Base-by-base conservation (phyloP, 1,140 invertebrate species). In the Dendrolimus punctatus region DNA sequence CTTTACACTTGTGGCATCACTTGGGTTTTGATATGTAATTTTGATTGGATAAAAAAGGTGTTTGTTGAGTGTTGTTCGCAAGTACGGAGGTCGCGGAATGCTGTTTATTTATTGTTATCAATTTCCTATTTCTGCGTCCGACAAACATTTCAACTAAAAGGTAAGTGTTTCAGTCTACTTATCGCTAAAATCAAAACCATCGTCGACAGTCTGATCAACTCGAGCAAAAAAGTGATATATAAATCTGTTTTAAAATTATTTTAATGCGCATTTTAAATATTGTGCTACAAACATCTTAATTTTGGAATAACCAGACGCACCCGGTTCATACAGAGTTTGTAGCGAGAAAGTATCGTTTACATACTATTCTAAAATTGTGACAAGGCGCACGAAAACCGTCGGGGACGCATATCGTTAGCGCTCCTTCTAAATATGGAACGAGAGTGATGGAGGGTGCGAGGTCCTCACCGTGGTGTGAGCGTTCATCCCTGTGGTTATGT, bases 381-480 rank as follows among this genome's bases (percentile, higher is more conserved):
- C 75, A 62, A 68, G 71, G 73, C 73, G 73, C 68, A 70, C 73
- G 70, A 73, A 67, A 66, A 71, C 61, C 65, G 64, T 63, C 64
- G 63, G 62, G 72, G 23, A 71, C 68, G 76, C 70, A 76, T 68
- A 51, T 71, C 66, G 70, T 64, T 69, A 71, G 71, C 75, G 76
- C 74, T 78, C 75, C 74, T 76, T 78, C 82, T 85, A 85, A 77
- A 82, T 76, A 80, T 84, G 80, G 82, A 85, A 80, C 72, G 68
- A 72, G 73, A 76, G 69, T 65, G 64, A 71, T 76, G 65, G 62
- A 66, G 63, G 59, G 59, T 57, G 62, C 64, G 64, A 67, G 67
- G 68, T 71, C 70, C 62, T 66, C 62, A 41, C 52, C 50, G 57
- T 69, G 49, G 64, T 60, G 62, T 59, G 69, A 55, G 62, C 46